Base-by-base conservation (phyloP, 2,888 invertebrate species). In the Eupelmus urozonus region DNA sequence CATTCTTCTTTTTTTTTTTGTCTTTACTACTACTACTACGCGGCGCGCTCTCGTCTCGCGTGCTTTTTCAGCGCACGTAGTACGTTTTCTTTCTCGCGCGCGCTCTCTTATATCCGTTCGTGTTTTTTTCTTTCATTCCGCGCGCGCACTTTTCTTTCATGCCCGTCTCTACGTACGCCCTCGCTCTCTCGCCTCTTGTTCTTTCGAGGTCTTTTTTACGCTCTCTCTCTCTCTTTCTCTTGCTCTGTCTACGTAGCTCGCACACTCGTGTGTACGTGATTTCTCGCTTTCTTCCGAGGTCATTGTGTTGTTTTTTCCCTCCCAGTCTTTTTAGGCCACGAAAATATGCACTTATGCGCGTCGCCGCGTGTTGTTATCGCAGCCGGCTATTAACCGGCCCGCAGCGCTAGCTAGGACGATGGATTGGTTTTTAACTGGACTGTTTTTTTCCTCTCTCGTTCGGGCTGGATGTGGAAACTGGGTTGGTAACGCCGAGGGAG, bases 1-100 rank as follows among this genome's bases (percentile, higher is more conserved):
- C 45, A 45, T 16, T 16, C 45, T 78, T 80, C 82, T 77, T 82
- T 91, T 90, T 91, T 91, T 82, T 81, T 83, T 82, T 81, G 49
- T 67, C 81, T 79, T 34, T 34, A 34, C 34, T 5, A 34, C 34
- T 34, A 34, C 34, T 34, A 34, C 34, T 74, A 76, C 80, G 76
- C 74, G 23, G 34, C 13, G 23, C 25, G 11, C 40, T 53, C 49
- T 63, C 25, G 9, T 16, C 16, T 45, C 45, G 23, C 57, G 42
- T 23, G 20, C 55, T 45, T 45, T 45, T 45, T 45, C 29, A 3
- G 29, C 51, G 13, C n/a, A n/a, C 11, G 29, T 66, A 42, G 20
- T 66, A 42, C 42, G 57, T 49, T 66, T 59, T 65, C 59, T 62
- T 69, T 53, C 67, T 42, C 49, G 60, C 51, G 27, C 20, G 27